A percentile compares a stretch with the other conserved stretches of the same genome.
phyloP scores from a whole-genome alignment of 37 sponge, comb jelly and placozoan genomes.

The Hexactinellida sp. region DNA sequence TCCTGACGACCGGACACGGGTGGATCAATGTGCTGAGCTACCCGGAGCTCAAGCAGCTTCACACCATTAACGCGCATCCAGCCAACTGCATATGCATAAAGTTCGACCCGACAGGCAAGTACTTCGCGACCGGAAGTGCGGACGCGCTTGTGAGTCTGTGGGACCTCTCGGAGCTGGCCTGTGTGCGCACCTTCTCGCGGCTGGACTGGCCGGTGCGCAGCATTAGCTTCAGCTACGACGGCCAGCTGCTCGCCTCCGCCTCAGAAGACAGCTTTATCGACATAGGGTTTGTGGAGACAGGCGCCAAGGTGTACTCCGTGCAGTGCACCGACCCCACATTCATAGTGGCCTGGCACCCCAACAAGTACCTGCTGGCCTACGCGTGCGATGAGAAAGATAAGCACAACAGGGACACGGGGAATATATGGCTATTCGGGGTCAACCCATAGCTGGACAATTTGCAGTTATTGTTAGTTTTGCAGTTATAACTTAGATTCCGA shows the following conservation, averaged over 20 bases:
- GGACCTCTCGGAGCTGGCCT: slow-evolving; percentile 77
- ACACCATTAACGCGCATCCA: slow-evolving; percentile 84
- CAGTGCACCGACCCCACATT: slow-evolving; percentile 84
- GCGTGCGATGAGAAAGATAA: slow-evolving; percentile 93
- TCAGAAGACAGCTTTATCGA: slow-evolving; percentile 91
- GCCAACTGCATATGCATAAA: slow-evolving; percentile 96
- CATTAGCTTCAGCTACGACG: slow-evolving; percentile 84
- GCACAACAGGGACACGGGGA: slow-evolving; percentile 70
- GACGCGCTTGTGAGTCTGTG: slow-evolving; percentile 88
- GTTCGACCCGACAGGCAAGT: slow-evolving; percentile 76
- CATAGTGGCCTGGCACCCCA: slow-evolving; percentile 93
- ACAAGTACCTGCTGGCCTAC: slow-evolving; percentile 75
- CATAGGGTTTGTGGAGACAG: slow-evolving; percentile 70
- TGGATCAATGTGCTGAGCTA: slow-evolving; percentile 73
- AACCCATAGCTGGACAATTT: background rate
- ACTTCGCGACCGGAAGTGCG: slow-evolving; percentile 97
- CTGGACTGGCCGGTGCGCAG: slow-evolving; percentile 95
- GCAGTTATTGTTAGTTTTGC: too few species aligned
- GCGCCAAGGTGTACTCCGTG: slow-evolving; percentile 66
- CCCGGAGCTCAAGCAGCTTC: slow-evolving; percentile 56
- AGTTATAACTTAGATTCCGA: too few species aligned
- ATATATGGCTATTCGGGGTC: slow-evolving; percentile 59
- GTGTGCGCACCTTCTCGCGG: slow-evolving; percentile 77
- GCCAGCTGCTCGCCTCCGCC: slow-evolving; percentile 75
- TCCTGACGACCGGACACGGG: slow-evolving; percentile 82